Conservation (phyloP, 1,140 invertebrate genomes). For the Tetranychus urticae region DNA sequence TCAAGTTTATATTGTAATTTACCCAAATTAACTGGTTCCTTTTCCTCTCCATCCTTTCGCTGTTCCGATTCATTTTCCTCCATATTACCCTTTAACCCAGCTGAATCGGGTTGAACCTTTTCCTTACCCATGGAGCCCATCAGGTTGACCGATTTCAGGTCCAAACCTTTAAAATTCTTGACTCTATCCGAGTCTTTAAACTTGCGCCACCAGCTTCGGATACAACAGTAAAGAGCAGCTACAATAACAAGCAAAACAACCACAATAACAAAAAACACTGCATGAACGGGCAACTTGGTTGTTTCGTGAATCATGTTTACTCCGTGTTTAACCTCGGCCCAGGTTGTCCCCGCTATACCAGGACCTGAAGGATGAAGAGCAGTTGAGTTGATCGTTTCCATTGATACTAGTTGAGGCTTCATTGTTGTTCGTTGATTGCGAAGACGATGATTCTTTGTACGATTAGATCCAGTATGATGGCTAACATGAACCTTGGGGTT, state of each 20-base stretch:
- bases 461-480: not conserved
- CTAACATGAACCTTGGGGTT: not conserved
- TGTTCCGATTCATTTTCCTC: slow-evolving; percentile 79
- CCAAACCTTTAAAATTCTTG: slow-evolving; percentile 84
- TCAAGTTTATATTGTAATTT: slow-evolving; percentile 91
- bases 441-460: too few species aligned
- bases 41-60: slow-evolving; percentile 54
- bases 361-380: not conserved
- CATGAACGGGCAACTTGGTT: slow-evolving; percentile 43
- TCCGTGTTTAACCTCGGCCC: not conserved
- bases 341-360: too few species aligned
- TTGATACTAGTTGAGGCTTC: not conserved
- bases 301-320: slow-evolving; percentile 24
- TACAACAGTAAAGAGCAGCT: slow-evolving; percentile 75
- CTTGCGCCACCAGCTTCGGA: slow-evolving; percentile 78
- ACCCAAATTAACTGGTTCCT: slow-evolving; percentile 80
- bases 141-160: slow-evolving; percentile 82
- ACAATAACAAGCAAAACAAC: slow-evolving; percentile 46
- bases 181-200: slow-evolving; percentile 82
- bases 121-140: slow-evolving; percentile 89
- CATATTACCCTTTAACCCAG: slow-evolving; percentile 82
- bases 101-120: slow-evolving; percentile 95
- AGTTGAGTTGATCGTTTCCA: not conserved
- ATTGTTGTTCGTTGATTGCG: not conserved
- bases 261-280: slow-evolving; percentile 40